Evolutionary conservation across 2,888 invertebrate genomes (phyloP).

Genomic region (Aquatica leii): DNA sequence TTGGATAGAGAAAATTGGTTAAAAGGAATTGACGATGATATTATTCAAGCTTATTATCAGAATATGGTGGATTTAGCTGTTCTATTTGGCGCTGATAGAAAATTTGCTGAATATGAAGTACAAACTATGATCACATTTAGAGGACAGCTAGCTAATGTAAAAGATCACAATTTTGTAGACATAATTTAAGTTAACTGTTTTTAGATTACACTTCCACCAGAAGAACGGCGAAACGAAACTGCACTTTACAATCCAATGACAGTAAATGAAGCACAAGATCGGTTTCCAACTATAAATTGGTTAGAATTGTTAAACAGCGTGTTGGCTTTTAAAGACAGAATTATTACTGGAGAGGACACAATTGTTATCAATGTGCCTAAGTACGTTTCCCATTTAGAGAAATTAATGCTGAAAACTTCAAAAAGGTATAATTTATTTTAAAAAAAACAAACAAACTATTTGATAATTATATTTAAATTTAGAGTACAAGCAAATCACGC

Average conservation of each 20-base stretch:
- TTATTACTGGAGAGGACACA: slow-evolving; percentile 73
- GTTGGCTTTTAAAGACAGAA: slow-evolving; percentile 69
- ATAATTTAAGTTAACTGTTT: neutral
- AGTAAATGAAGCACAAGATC: slow-evolving; percentile 74
- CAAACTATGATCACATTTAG: slow-evolving; percentile 86
- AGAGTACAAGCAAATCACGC: slow-evolving; percentile 88
- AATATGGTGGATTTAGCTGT: slow-evolving; percentile 90
- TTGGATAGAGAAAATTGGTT: slow-evolving; percentile 84
- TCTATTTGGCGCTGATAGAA: slow-evolving; percentile 82
- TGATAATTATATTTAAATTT: slow-evolving; percentile 14
- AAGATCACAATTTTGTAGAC: slow-evolving; percentile 46
- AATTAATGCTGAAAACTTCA: slow-evolving; percentile 64
- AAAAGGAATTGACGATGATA: slow-evolving; percentile 81
- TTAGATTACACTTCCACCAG: slow-evolving; percentile 85
- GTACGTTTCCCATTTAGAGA: slow-evolving; percentile 78
- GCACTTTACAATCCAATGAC: slow-evolving; percentile 93
- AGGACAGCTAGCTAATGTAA: slow-evolving; percentile 89
- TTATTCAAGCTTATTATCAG: slow-evolving; percentile 83
- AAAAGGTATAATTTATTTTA: slow-evolving; percentile 57
- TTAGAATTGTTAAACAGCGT: slow-evolving; percentile 83
- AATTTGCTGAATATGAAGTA: slow-evolving; percentile 74
- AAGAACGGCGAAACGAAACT: slow-evolving; percentile 89
- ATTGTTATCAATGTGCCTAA: slow-evolving; percentile 86
- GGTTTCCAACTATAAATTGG: slow-evolving; percentile 83
- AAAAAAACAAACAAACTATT: no score